phyloP scores from a whole-genome alignment of 2,797 vertebrate species.

The Scleropages formosus region DNA sequence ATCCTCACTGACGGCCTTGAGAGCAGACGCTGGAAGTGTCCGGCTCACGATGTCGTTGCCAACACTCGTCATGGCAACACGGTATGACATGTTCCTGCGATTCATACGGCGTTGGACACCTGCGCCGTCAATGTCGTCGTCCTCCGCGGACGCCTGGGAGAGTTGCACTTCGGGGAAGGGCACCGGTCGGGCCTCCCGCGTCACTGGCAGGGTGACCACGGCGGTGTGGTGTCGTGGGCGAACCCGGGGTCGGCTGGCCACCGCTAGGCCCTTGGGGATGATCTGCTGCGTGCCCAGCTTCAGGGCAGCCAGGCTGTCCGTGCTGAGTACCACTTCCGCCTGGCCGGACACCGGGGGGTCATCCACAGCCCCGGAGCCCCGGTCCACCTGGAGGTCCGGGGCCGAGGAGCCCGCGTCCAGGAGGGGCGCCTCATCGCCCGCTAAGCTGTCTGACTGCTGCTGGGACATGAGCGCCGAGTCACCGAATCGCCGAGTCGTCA shows the following conservation, averaged over 20 bases:
- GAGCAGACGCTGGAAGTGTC: not conserved
- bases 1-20: conserved; percentile 67
- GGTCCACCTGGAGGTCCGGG: conserved; percentile 54
- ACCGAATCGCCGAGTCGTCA: not conserved
- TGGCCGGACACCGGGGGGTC: conserved; percentile 37
- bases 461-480: conserved; percentile 66
- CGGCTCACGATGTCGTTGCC: conserved; percentile 32
- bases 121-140: conserved; percentile 70
- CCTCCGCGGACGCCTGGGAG: conserved; percentile 63
- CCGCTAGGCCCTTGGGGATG: conserved; percentile 80
- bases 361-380: conserved; percentile 36
- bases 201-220: conserved; percentile 63
- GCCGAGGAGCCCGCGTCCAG: not conserved
- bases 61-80: conserved; percentile 76
- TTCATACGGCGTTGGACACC: conserved; percentile 71
- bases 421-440: conserved; percentile 54
- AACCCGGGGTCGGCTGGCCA: conserved; percentile 63
- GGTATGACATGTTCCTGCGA: conserved; percentile 87
- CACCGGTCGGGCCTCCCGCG: conserved; percentile 51
- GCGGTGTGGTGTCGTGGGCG: conserved; percentile 75
- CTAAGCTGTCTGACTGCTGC: conserved; percentile 49
- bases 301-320: conserved; percentile 69
- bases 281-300: conserved; percentile 82
- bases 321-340: conserved; percentile 76
- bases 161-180: conserved; percentile 37